Evolutionary conservation across 2,797 vertebrate genomes (phyloP).

Genomic region (Ptychobarbus kaznakovi): DNA sequence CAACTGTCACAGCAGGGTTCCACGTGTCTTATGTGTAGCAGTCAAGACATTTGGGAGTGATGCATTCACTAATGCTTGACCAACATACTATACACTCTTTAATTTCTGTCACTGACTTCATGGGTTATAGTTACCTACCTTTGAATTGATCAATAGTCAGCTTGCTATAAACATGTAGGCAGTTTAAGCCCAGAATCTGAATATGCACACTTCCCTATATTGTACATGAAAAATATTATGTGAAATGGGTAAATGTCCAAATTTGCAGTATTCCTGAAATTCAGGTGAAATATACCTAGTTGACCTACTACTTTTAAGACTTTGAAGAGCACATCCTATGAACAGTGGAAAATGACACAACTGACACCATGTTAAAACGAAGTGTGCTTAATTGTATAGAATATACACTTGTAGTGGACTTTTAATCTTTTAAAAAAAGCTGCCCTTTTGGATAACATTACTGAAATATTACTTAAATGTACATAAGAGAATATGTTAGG

Average conservation of each 20-base stretch:
- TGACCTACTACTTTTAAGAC: neutral
- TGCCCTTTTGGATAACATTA: too few species aligned
- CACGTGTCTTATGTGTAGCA: conserved; percentile 77
- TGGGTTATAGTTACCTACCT: too few species aligned
- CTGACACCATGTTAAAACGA: neutral
- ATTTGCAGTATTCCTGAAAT: neutral
- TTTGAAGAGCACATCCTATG: neutral
- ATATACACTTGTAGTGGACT: neutral
- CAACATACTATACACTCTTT: neutral
- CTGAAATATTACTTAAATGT: too few species aligned
- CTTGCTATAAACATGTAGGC: neutral
- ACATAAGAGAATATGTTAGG: too few species aligned
- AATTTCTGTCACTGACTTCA: neutral
- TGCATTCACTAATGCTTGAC: neutral
- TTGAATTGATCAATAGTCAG: neutral
- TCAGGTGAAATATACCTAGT: neutral
- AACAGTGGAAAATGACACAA: neutral
- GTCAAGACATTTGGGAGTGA: conserved; percentile 64
- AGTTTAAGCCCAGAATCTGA: neutral
- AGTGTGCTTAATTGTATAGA: neutral
- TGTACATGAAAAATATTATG: neutral
- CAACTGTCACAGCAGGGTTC: conserved; percentile 74
- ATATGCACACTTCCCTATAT: neutral
- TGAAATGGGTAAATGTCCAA: neutral
- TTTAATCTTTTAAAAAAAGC: neutral